Evolutionary conservation across 2,888 invertebrate genomes (phyloP).

Genomic region (Leucophora obtusa): DNA sequence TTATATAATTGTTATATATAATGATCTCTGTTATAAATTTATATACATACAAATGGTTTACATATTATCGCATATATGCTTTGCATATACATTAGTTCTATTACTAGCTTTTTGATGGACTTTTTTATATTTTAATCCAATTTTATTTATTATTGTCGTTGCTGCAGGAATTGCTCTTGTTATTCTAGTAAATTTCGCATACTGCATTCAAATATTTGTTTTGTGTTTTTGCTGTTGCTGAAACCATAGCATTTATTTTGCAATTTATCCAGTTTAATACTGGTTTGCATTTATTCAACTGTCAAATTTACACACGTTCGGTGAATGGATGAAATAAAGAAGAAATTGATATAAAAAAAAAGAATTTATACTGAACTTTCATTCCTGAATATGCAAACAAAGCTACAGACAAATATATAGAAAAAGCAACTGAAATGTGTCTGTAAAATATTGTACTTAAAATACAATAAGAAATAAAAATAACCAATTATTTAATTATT

Average conservation of each 20-base stretch:
- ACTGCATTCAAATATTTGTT: conserved; percentile 50
- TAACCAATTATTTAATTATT: too few species aligned
- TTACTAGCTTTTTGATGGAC: neutral
- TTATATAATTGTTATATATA: too few species aligned
- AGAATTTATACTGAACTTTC: neutral
- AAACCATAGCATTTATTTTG: conserved; percentile 54
- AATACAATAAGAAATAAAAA: too few species aligned
- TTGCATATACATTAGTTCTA: too few species aligned
- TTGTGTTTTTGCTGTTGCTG: conserved; percentile 12
- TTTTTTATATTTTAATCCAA: neutral
- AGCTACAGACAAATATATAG: too few species aligned
- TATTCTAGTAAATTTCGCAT: neutral
- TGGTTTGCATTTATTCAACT: conserved; percentile 53
- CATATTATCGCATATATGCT: too few species aligned
- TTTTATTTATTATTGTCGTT: neutral
- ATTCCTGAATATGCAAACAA: neutral
- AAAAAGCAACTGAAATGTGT: too few species aligned
- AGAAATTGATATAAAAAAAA: conserved; percentile 13
- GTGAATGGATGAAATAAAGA: conserved; percentile 38
- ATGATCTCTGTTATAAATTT: too few species aligned
- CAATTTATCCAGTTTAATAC: conserved; percentile 51
- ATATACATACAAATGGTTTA: too few species aligned
- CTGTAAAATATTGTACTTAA: too few species aligned
- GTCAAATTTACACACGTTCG: conserved; percentile 63
- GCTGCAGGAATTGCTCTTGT: neutral